phyloP scores from a whole-genome alignment of 2,888 invertebrate species.

The Gisinianus flammeolus region DNA sequence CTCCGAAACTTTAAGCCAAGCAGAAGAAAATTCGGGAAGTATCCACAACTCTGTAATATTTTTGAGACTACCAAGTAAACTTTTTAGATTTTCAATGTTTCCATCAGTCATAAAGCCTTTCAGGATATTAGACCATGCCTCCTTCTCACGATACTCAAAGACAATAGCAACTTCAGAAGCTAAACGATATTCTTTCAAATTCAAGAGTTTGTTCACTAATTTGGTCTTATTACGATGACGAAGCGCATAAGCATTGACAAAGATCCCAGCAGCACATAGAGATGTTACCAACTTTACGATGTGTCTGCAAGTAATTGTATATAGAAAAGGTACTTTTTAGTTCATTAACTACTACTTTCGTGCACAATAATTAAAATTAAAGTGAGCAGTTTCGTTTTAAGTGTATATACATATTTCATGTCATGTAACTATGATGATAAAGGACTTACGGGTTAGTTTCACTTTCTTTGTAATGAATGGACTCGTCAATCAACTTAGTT shows the following conservation, averaged over 20 bases:
- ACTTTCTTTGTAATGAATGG: constrained; percentile 10
- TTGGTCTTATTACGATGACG: constrained; percentile 50
- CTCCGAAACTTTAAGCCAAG: constrained; percentile 52
- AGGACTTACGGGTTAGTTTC: constrained; percentile 39
- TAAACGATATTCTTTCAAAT: constrained; percentile 38
- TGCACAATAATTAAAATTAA: too few relatives aligned
- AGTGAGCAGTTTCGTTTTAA: neutral
- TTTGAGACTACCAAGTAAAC: constrained; percentile 43
- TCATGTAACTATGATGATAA: neutral
- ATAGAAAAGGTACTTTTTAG: neutral
- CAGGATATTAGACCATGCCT: constrained; percentile 50
- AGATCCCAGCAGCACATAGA: constrained; percentile 44
- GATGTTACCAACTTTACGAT: constrained; percentile 43
- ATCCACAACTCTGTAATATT: constrained; percentile 53
- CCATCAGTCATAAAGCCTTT: constrained; percentile 47
- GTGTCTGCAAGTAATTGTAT: constrained; percentile 45
- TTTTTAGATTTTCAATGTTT: constrained; percentile 39
- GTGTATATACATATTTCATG: neutral
- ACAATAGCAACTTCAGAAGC: constrained; percentile 52
- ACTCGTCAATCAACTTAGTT: constrained; percentile 14
- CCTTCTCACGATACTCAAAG: constrained; percentile 44
- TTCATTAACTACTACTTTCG: too few relatives aligned
- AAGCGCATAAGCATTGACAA: constrained; percentile 52
- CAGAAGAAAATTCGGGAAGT: constrained; percentile 51
- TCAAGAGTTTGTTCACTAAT: constrained; percentile 47